These are phyloP conservation scores for Echinometra lucunter DNA, from an alignment of 53 echinoderm and acorn worm genomes.

Conservation along the genomic window DNA sequence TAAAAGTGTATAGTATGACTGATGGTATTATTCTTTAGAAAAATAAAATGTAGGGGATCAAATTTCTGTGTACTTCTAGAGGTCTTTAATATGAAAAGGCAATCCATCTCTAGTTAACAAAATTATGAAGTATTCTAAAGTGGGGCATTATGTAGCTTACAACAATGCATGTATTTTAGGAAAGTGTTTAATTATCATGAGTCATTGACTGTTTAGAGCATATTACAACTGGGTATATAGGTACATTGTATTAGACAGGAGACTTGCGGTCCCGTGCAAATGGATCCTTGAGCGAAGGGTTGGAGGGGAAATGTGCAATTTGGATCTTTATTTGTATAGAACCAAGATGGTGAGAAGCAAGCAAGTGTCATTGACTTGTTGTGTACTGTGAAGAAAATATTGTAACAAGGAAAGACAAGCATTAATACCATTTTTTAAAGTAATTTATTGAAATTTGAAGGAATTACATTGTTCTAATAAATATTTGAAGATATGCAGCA, in stretches of 20 bases:
- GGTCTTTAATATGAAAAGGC: neutral
- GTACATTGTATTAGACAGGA: neutral
- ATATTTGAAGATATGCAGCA: no score
- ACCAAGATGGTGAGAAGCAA: neutral
- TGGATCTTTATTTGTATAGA: neutral
- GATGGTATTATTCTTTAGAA: neutral
- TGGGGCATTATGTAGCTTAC: neutral
- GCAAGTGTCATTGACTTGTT: neutral
- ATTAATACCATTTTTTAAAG: no score
- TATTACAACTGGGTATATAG: neutral
- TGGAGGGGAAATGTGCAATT: constrained; percentile 8
- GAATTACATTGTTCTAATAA: neutral
- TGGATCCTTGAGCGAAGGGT: neutral
- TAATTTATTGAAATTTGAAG: neutral
- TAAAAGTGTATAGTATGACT: neutral
- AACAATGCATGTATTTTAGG: constrained; percentile 1
- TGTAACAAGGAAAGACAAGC: neutral
- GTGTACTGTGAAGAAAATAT: neutral
- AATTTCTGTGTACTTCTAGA: neutral
- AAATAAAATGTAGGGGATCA: neutral
- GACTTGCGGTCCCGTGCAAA: neutral
- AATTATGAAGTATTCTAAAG: neutral
- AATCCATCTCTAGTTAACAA: neutral
- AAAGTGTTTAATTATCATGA: constrained; percentile 5
- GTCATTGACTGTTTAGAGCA: neutral